Base-by-base conservation (phyloP, 2,797 vertebrate species). In the Parauchenoglanis punctatus region DNA sequence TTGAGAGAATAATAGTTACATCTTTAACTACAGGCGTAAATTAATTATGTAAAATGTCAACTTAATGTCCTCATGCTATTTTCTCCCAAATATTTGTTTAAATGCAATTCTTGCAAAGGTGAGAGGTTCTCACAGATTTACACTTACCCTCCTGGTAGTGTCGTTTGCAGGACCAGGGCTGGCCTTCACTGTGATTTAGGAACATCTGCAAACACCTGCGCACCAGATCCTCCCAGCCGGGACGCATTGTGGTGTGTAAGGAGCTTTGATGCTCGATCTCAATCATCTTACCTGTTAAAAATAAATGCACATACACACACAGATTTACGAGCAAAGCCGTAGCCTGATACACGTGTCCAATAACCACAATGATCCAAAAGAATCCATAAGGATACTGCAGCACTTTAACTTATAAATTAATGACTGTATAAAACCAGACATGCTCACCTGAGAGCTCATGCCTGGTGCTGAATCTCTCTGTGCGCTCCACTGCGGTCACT, bases 131-230 rank as follows among this genome's bases (percentile, higher is more conserved):
- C 1, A 63, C 2, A 59, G 20, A 72, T 70, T 17, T 56, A 25
- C 10, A 87, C 91, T 87, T 92, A 99, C 99, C 99, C 90, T 99
- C 98, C 83, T 99, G 98, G 93, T 98, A 99, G 93, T 99, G 99
- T 31, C 96, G 96, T 92, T 99, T 99, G 92, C 96, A 97, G 67
- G 97, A 98, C 98, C 97, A 99, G 0, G 97, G 95, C 88, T 99
- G 98, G 18, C 97, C 98, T 25, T 99, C 98, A 20, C 96, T 99
- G 89, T 97, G 96, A 92, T 98, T 93, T 40, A 99, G 95, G 92
- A 99, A 99, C 94, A 98, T 97, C 94, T 99, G 98, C 94, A 99
- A 97, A 93, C 99, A 99, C 28, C 98, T 97, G 83, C 98, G 96
- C 88, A 99, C 97, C 83, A 95, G 96, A 92, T 99, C 98, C 94